Conservation (phyloP, 2,113 vertebrate genomes). For the Arizona elegans region DNA sequence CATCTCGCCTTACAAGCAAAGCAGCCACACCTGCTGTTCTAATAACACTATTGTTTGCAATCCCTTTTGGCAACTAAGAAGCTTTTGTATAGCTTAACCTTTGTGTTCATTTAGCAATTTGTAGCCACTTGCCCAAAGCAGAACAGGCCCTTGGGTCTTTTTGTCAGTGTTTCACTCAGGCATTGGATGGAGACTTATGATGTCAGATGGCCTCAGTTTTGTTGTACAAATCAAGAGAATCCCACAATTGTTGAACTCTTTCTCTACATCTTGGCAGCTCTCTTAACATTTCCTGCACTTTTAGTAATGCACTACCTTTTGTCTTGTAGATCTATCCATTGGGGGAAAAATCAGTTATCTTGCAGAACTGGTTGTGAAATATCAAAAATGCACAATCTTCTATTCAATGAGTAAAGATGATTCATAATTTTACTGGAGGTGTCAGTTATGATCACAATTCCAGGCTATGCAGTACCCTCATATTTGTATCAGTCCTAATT, state of each 20-base stretch:
- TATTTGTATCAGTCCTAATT: neutral
- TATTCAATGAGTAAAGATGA: neutral
- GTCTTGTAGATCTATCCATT: neutral
- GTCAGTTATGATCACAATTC: neutral
- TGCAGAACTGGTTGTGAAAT: neutral
- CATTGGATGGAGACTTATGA: neutral
- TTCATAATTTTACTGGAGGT: neutral
- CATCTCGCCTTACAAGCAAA: accelerated
- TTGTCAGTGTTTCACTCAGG: neutral
- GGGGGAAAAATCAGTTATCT: neutral
- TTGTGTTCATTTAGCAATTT: slow-evolving; percentile 52
- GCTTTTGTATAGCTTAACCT: slow-evolving; percentile 46
- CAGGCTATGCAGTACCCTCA: neutral
- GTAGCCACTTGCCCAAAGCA: neutral
- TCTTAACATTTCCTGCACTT: neutral
- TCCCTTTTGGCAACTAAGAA: slow-evolving; percentile 32
- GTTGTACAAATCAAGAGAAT: slow-evolving; percentile 21
- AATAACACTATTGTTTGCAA: slow-evolving; percentile 27
- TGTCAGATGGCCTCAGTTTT: slow-evolving; percentile 22
- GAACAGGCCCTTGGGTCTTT: neutral
- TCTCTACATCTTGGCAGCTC: neutral
- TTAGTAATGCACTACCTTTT: neutral
- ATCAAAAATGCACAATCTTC: neutral
- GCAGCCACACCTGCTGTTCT: neutral
- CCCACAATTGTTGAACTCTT: neutral